These are phyloP conservation scores for Samia ricini DNA, from an alignment of 1,140 invertebrate genomes.

Conservation along the genomic window DNA sequence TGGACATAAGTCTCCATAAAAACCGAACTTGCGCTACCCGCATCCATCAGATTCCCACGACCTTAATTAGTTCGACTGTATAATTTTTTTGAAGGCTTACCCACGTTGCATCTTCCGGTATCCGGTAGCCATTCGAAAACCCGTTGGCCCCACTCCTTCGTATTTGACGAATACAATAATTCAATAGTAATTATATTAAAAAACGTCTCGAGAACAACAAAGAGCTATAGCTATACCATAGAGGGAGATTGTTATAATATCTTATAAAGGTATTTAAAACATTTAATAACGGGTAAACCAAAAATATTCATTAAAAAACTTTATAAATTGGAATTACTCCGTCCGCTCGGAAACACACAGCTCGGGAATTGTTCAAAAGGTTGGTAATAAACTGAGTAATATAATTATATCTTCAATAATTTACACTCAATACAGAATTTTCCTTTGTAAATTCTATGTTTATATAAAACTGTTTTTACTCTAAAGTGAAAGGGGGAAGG, in stretches of 20 bases:
- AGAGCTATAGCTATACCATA: too few relatives aligned
- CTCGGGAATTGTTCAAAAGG: not conserved
- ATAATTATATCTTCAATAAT: not conserved
- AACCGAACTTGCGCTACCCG: too few relatives aligned
- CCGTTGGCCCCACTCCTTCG: too few relatives aligned
- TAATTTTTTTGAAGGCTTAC: too few relatives aligned
- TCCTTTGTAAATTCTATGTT: not conserved
- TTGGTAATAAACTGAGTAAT: not conserved
- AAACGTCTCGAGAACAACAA: not conserved
- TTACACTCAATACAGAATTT: not conserved
- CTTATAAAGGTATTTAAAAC: not conserved
- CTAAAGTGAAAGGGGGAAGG: not conserved
- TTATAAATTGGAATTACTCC: not conserved
- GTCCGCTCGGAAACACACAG: not conserved
- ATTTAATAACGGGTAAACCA: not conserved
- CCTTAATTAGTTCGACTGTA: too few relatives aligned
- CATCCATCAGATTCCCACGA: too few relatives aligned
- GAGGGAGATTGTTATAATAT: not conserved
- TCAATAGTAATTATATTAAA: too few relatives aligned
- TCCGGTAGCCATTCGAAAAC: too few relatives aligned
- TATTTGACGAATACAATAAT: too few relatives aligned
- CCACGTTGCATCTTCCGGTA: too few relatives aligned
- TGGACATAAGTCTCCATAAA: too few relatives aligned
- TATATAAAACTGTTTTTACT: not conserved
- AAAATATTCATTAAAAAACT: constrained; percentile 1